phyloP scores from a whole-genome alignment of 1,140 invertebrate species.

The Brachystomella parvula region DNA sequence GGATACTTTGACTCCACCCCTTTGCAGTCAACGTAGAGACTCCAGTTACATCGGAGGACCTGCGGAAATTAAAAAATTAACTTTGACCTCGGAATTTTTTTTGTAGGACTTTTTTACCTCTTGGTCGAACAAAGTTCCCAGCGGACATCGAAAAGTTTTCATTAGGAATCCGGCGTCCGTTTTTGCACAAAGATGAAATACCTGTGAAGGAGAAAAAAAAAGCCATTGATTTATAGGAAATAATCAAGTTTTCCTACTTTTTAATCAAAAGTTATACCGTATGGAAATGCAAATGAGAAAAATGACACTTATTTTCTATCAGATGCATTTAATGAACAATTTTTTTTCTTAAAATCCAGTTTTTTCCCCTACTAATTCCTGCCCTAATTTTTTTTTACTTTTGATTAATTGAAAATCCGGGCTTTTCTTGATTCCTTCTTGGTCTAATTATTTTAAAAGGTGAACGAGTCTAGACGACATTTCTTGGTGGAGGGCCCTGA shows the following conservation, averaged over 20 bases:
- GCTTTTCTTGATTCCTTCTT: not conserved
- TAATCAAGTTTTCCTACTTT: not conserved
- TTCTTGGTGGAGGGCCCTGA: no score
- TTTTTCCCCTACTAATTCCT: not conserved
- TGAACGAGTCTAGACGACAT: no score
- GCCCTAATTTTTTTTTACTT: not conserved
- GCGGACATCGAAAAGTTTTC: conserved; percentile 80
- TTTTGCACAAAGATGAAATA: conserved; percentile 81
- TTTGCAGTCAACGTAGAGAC: conserved; percentile 83
- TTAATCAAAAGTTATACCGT: not conserved
- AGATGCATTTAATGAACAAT: not conserved
- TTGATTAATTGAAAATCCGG: not conserved
- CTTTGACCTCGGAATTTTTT: not conserved
- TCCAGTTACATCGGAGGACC: conserved; percentile 83
- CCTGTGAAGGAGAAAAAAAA: conserved; percentile 49
- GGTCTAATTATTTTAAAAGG: not conserved
- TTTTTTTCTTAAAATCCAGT: not conserved
- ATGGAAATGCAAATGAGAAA: not conserved
- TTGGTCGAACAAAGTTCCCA: conserved; percentile 72
- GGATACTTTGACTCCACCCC: conserved; percentile 68
- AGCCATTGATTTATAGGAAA: not conserved
- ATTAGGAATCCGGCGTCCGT: conserved; percentile 77
- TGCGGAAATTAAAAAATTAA: conserved; percentile 50
- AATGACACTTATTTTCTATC: not conserved
- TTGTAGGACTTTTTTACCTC: conserved; percentile 21